Evolutionary conservation across 2,888 invertebrate genomes (phyloP), one percentile per base, ranked within the genome.

Genomic region (Drosophila histrio): DNA sequence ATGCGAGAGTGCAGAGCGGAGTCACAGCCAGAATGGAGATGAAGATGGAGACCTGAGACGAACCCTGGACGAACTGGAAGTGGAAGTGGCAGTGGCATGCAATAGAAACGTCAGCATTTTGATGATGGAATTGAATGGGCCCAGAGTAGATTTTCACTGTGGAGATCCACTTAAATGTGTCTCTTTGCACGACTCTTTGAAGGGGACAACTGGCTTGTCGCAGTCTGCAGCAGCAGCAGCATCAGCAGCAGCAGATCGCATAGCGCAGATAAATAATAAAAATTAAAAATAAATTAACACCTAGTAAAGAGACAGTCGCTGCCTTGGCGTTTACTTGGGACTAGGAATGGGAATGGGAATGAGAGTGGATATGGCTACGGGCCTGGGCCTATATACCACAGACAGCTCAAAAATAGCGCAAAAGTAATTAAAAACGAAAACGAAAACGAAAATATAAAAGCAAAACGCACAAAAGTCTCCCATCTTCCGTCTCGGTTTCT

Each of bases 201-300:
- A 38, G 52, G 56, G 52, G 54, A 46, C 43, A 36, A 58, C 46
- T 22, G 26, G 32, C 36, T 34, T 52, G 30, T 15, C 61, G 32
- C 49, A 54, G 72, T 62, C 22, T 4, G 8, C 28, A 28, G 28
- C 13, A 34, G 32, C 15, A 15, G 47, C 53, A 66, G 69, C 49
- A n/a, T n/a, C n/a, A n/a, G n/a, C 61, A 69, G 65, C 52, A 62
- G 64, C 50, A 76, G 80, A 87, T 84, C 78, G 73, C 74, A 53
- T 47, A 58, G 80, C 77, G 63, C 63, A 85, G 87, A 89, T 89
- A 89, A 89, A 88, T 89, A 88, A 88, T 88, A 89, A 89, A 88
- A 88, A 89, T 88, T 89, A 88, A 89, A 88, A 88, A 88, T 88
- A 88, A 88, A 89, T 88, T 88, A 88, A 88, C 89, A 89, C 89